phyloP scores from a whole-genome alignment of 2,797 vertebrate species.

The Eutrigla gurnardus region DNA sequence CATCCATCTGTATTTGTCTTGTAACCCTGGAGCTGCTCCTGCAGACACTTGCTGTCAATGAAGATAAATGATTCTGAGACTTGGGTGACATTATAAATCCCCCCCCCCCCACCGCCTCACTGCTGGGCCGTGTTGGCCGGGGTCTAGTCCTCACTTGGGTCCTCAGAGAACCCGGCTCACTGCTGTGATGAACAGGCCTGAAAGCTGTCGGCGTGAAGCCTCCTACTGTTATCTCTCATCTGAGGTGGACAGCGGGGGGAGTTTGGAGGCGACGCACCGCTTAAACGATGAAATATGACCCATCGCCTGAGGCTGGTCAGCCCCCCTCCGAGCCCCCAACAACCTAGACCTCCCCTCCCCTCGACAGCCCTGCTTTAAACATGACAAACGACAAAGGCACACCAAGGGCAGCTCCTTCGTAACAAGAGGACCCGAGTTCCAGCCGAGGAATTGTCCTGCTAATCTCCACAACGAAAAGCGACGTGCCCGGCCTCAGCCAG shows the following conservation, averaged over 20 bases:
- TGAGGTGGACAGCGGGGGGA: slow-evolving; percentile 37
- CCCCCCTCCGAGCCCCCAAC: neutral
- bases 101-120: slow-evolving; percentile 3
- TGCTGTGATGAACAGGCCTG: slow-evolving; percentile 42
- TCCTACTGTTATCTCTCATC: slow-evolving; percentile 40
- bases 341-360: slow-evolving; percentile 18
- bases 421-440: slow-evolving; percentile 23
- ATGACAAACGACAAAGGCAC: slow-evolving; percentile 67
- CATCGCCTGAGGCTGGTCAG: slow-evolving; percentile 10
- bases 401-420: slow-evolving; percentile 55
- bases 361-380: slow-evolving; percentile 56
- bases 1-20: slow-evolving; percentile 16
- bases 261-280: slow-evolving; percentile 17
- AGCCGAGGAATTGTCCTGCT: slow-evolving; percentile 30
- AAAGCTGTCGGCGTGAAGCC: slow-evolving; percentile 20
- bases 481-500: neutral
- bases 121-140: neutral
- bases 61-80: slow-evolving; percentile 45
- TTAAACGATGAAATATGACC: slow-evolving; percentile 63
- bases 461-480: slow-evolving; percentile 13
- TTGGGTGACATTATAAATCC: slow-evolving; percentile 6
- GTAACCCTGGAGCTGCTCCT: neutral
- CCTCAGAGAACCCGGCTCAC: slow-evolving; percentile 12
- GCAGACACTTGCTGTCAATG: slow-evolving; percentile 29
- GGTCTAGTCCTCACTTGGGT: slow-evolving; percentile 23